phyloP scores from a whole-genome alignment of 1,140 invertebrate species.

The Panagrolaimus sp. region DNA sequence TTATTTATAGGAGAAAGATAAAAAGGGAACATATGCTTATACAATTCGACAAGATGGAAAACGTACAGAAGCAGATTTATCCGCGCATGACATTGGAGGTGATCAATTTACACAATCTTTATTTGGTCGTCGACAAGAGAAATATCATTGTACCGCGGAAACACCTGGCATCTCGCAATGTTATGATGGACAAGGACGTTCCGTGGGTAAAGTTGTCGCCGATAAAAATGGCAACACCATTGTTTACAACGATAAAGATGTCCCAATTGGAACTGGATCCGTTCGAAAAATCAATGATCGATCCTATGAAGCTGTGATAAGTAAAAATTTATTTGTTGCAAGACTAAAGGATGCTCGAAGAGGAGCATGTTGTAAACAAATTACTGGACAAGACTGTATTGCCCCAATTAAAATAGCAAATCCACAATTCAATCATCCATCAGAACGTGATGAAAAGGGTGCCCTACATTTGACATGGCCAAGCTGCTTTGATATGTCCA shows the following conservation, averaged over 20 bases:
- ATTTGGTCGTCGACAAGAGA: conserved; percentile 55
- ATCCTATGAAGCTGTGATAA: conserved; percentile 56
- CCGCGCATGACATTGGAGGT: conserved; percentile 43
- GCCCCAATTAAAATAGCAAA: conserved; percentile 50
- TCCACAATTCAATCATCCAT: conserved; percentile 54
- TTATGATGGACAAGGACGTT: conserved; percentile 55
- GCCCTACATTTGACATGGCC: conserved; percentile 54
- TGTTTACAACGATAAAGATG: conserved; percentile 59
- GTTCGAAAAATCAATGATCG: conserved; percentile 47
- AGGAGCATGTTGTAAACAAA: conserved; percentile 50
- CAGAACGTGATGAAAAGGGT: conserved; percentile 51
- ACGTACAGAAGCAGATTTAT: conserved; percentile 52
- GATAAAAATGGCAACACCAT: conserved; percentile 59
- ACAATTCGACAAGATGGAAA: conserved; percentile 54
- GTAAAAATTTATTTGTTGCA: conserved; percentile 58
- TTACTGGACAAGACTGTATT: conserved; percentile 53
- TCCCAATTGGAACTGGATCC: conserved; percentile 55
- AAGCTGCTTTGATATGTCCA: conserved; percentile 58
- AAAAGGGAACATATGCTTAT: conserved; percentile 53
- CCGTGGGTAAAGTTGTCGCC: conserved; percentile 57
- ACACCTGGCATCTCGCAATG: conserved; percentile 58
- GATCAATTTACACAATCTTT: conserved; percentile 47
- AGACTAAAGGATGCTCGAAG: conserved; percentile 53
- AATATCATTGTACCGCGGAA: conserved; percentile 58
- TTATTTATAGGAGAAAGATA: conserved; percentile 45